Evolutionary conservation across 2,113 vertebrate genomes (phyloP).

Genomic region (Ciconia stormi): DNA sequence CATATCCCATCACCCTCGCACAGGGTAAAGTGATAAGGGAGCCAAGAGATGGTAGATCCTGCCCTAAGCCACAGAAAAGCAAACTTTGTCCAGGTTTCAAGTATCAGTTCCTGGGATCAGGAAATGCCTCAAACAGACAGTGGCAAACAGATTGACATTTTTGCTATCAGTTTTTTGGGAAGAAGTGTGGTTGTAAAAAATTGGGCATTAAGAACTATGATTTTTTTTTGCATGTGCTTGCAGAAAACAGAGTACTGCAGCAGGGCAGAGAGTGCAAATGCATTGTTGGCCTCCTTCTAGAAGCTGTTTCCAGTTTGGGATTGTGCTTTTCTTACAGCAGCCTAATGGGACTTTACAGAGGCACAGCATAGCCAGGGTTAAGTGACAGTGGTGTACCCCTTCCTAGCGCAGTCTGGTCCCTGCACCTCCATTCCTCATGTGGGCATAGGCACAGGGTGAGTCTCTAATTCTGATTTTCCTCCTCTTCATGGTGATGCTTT

Average conservation of each 20-base stretch:
- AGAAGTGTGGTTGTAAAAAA: background rate
- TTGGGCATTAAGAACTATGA: background rate
- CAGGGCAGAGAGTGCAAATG: background rate
- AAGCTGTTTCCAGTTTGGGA: background rate
- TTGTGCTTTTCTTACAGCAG: background rate
- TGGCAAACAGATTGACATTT: background rate
- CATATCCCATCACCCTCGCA: background rate
- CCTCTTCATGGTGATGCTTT: background rate
- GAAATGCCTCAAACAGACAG: background rate
- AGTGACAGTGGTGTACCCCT: background rate
- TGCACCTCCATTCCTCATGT: background rate
- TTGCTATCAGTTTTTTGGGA: background rate
- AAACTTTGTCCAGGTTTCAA: background rate
- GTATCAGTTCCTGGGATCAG: background rate
- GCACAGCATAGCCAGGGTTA: background rate
- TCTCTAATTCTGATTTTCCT: background rate
- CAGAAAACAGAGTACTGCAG: background rate
- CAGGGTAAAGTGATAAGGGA: background rate
- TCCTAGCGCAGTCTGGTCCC: background rate
- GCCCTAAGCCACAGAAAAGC: background rate
- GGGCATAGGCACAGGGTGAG: background rate
- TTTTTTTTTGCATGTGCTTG: background rate
- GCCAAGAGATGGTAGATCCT: background rate
- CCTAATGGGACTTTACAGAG: background rate
- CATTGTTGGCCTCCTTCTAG: background rate